Base-by-base conservation (phyloP, 1,140 invertebrate genomes). In the Coboldia fuscipes region DNA sequence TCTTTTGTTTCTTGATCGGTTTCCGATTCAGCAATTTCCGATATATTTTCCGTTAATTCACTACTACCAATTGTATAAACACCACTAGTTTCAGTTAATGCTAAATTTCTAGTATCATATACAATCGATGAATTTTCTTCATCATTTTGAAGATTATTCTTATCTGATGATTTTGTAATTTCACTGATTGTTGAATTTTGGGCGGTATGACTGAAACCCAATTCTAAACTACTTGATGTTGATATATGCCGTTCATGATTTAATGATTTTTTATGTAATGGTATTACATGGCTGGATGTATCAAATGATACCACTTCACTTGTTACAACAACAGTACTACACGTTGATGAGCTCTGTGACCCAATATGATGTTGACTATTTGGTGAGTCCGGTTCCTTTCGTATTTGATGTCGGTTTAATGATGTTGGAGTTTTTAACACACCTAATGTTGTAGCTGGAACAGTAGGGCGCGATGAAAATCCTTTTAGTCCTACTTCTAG, bases 281-380 rank as follows among this genome's bases (percentile, higher is more conserved):
- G 29, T 4, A 46, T 26, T n/a, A n/a, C n/a, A n/a, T n/a, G n/a
- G n/a, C n/a, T n/a, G n/a, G n/a, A n/a, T n/a, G n/a, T n/a, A n/a
- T n/a, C n/a, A 30, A 15, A 42, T 43, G 53, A 43, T 50, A 50
- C 50, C 26, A 45, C 47, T 42, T 61, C 53, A 4, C 59, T 53
- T 8, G 72, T 66, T 30, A 79, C 70, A 37, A 81, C 77, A 12
- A 82, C 73, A 3, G 78, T 83, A 42, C 77, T 81, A 47, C 77
- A 81, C 18, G 73, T 80, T 26, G 75, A 80, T 30, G 76, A 80
- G 50, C 77, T 81, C 46, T 81, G 78, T 4, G 75, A 79, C 14
- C 74, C 76, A 20, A 54, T 51, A 26, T 55, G 53, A 34, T 54
- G 51, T 33, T 54, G 51, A 1, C 50, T 54, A 35, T 39, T 49